Evolutionary conservation across 2,113 vertebrate species (phyloP), one percentile per base, ranked within the genome.

Genomic region (Fulmarus glacialis): DNA sequence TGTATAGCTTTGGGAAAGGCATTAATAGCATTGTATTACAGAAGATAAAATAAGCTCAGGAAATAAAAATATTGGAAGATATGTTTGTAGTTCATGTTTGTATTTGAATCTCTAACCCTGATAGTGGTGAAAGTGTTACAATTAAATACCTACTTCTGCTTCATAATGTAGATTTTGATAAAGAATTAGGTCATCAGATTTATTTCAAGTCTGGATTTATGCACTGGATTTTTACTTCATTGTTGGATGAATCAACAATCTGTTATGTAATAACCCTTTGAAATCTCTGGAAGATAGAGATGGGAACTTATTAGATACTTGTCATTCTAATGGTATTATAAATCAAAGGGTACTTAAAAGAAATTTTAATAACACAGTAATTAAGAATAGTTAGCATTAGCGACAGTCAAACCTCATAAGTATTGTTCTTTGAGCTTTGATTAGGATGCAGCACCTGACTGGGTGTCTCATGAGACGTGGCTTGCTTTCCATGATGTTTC

Each of bases 271-370:
- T 68, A 95, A 45, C 7, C 36, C 85, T 96, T 97, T 95, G 92
- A 97, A 97, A 95, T 90, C 29, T 86, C 62, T 88, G 71, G 75
- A 68, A 90, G 78, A 60, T 23, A 55, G 74, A 85, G 74, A 68
- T 38, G 8, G 34, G 74, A 78, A 75, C 52, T 93, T 97, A 50
- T 73, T 70, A 92, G 63, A 80, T 55, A 43, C 29, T 90, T 89
- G 67, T 63, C 64, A n/a, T 85, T 82, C 70, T 87, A 79, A 66
- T 71, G 24, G 66, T 38, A 27, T 55, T 77, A 82, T 29, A 93
- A 95, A 93, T 96, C 90, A 95, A 96, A 97, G 85, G 67, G 81
- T 71, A 79, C n/a, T 90, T 95, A 83, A 90, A 97, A 94, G 70
- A 93, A 70, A 59, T 78, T 82, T 84, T 83, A 68, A 42, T 92